These are phyloP conservation scores for Elmis aenea DNA, from an alignment of 2,888 invertebrate species.

Conservation along the genomic window DNA sequence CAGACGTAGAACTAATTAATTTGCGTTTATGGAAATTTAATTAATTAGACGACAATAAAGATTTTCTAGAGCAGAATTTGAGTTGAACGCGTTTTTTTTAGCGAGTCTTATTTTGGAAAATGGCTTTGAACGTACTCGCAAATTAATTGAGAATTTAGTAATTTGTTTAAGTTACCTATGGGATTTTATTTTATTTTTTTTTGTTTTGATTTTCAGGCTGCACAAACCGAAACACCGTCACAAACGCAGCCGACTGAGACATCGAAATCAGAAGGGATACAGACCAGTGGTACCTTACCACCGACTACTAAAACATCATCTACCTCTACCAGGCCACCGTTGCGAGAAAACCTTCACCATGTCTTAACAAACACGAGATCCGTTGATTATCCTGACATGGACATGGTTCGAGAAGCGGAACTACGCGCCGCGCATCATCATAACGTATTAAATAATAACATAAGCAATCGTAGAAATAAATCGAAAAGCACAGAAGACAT, in stretches of 20 bases:
- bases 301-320: conserved; percentile 51
- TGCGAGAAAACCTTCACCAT: conserved; percentile 47
- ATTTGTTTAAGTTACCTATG: no score
- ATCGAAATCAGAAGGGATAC: conserved; percentile 73
- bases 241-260: conserved; percentile 39
- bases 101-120: no score
- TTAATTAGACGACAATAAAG: no score
- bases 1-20: no score
- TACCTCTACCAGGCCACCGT: conserved; percentile 52
- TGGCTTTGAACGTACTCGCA: no score
- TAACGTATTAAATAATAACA: conserved; percentile 64
- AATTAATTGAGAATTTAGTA: no score
- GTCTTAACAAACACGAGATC: conserved; percentile 52
- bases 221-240: conserved; percentile 42
- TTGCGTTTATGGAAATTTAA: no score
- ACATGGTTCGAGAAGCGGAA: conserved; percentile 68
- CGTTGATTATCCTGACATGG: conserved; percentile 64
- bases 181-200: not conserved
- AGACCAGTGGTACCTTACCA: conserved; percentile 71
- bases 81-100: no score
- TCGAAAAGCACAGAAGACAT: conserved; percentile 91
- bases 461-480: conserved; percentile 60
- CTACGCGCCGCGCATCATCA: conserved; percentile 59
- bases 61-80: no score
- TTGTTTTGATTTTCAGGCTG: conserved; percentile 44